A percentile compares a stretch with the other conserved stretches of the same genome.
phyloP scores from a whole-genome alignment of 2,113 vertebrate genomes.

The Nycticryphes semicollaris region DNA sequence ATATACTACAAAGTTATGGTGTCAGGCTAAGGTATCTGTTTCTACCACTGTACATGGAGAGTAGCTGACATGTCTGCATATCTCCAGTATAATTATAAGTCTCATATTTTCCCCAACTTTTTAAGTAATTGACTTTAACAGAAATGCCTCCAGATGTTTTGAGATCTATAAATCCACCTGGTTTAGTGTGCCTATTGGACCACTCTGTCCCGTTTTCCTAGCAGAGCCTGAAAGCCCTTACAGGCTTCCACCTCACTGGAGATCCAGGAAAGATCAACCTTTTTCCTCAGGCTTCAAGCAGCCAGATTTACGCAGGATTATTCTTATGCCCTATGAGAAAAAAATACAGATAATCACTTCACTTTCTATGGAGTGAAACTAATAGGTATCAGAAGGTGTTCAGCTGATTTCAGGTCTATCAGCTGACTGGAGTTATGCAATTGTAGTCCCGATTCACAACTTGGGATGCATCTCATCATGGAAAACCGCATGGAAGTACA shows the following conservation, averaged over 20 bases:
- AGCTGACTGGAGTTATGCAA: fast-evolving
- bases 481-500: background rate
- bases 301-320: background rate
- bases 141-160: background rate
- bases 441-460: background rate
- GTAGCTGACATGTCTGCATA: background rate
- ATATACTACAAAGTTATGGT: background rate
- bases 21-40: background rate
- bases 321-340: background rate
- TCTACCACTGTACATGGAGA: background rate
- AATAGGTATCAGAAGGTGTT: background rate
- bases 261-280: background rate
- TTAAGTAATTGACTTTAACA: background rate
- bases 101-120: background rate
- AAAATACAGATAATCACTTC: background rate
- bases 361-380: background rate
- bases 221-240: background rate
- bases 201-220: background rate
- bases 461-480: background rate
- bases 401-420: background rate
- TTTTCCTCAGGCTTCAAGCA: background rate
- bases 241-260: background rate
- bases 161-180: background rate
- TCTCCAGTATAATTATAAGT: background rate
- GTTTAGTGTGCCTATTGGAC: background rate